Evolutionary conservation across 2,888 invertebrate species (phyloP).

Genomic region (Drosophila fulvimacula): DNA sequence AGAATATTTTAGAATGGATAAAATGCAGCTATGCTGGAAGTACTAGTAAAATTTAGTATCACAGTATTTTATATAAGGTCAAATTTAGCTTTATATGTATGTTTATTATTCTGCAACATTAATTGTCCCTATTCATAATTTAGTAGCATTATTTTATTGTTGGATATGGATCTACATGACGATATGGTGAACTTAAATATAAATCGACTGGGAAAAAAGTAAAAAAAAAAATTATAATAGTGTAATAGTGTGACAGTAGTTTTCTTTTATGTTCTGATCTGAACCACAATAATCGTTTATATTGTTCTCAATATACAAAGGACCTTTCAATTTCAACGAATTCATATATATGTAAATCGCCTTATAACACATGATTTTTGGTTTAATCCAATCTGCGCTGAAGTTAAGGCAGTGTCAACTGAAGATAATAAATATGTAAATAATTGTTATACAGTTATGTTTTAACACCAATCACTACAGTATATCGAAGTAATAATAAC

Average conservation of each 20-base stretch:
- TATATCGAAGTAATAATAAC: too few species aligned
- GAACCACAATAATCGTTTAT: background rate
- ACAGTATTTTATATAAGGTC: constrained; percentile 85
- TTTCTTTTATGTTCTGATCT: background rate
- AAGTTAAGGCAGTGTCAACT: background rate
- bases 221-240: background rate
- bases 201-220: background rate
- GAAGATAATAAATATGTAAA: background rate
- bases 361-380: background rate
- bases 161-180: constrained; percentile 25
- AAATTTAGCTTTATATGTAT: constrained; percentile 76
- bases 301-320: too few species aligned
- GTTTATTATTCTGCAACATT: constrained; percentile 38
- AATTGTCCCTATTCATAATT: constrained; percentile 24
- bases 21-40: constrained; percentile 85
- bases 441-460: background rate
- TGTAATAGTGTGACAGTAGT: background rate
- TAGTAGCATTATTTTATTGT: constrained; percentile 19
- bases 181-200: constrained; percentile 17
- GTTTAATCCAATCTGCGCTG: background rate
- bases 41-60: constrained; percentile 85
- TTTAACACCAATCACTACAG: background rate
- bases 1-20: constrained; percentile 85
- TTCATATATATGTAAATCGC: background rate
- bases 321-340: too few species aligned